A percentile compares a stretch with the other conserved stretches of the same genome.
phyloP scores from a whole-genome alignment of 2,888 invertebrate species.

The Drosophila mulleri region DNA sequence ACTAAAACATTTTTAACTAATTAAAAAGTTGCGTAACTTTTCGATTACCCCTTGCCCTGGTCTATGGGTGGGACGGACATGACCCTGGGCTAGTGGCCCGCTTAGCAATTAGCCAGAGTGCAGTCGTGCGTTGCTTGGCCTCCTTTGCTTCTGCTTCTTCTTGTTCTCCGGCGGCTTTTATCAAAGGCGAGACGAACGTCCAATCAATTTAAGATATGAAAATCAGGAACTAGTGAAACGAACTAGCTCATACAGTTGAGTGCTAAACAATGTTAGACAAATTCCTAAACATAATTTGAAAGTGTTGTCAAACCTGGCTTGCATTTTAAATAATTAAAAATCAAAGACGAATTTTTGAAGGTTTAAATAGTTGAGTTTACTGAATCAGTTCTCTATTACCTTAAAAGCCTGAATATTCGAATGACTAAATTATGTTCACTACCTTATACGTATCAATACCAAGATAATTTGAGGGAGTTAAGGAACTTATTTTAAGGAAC shows the following conservation, averaged over 20 bases:
- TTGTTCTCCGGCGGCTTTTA: constrained; percentile 12
- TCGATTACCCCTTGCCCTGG: constrained; percentile 6
- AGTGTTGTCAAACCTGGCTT: constrained; percentile 8
- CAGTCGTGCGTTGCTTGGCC: constrained; percentile 30
- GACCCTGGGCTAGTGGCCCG: constrained; percentile 30
- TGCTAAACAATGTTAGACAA: constrained; percentile 58
- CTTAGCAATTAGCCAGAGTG: constrained; percentile 67
- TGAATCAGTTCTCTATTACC: no score
- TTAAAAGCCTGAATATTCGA: no score
- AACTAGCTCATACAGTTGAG: constrained; percentile 32
- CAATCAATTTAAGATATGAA: constrained; percentile 44
- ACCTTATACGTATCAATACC: no score
- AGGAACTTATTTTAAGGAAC: background rate
- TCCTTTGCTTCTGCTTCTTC: background rate
- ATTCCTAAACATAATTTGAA: background rate
- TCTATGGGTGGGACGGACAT: background rate
- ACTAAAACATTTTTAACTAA: constrained; percentile 64
- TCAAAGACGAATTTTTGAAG: background rate
- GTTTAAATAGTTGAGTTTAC: no score
- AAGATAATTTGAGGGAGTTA: no score
- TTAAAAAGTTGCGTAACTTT: constrained; percentile 66
- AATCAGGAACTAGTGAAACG: background rate
- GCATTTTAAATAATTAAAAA: constrained; percentile 30
- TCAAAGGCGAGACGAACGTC: constrained; percentile 32
- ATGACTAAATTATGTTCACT: no score